These are phyloP conservation scores for Sorex fumeus DNA, from an alignment of 2,113 vertebrate genomes.

Conservation along the genomic window DNA sequence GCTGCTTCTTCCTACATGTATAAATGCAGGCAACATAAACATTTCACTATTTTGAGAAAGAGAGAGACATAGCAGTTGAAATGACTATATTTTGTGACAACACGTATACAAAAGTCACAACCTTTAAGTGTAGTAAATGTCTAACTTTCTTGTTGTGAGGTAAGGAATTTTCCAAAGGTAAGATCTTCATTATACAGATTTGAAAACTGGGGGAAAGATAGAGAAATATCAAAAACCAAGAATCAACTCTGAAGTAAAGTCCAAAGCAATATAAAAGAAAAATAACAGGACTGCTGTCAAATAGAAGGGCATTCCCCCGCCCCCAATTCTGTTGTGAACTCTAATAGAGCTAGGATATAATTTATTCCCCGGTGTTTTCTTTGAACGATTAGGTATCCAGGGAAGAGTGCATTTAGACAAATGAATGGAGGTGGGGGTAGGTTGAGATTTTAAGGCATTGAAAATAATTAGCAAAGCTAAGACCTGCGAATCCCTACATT, in stretches of 20 bases:
- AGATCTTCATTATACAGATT: neutral
- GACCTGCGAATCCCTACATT: neutral
- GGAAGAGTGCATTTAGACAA: neutral
- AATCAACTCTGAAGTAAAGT: constrained; percentile 3
- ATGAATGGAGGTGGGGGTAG: neutral
- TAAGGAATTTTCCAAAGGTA: constrained; percentile 17
- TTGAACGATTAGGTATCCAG: neutral
- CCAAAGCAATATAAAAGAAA: constrained; percentile 26
- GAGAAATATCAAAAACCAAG: neutral
- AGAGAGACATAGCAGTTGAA: neutral
- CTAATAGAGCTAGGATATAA: neutral
- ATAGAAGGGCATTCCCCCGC: neutral
- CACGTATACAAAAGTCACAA: neutral
- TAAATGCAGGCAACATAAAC: constrained; percentile 20
- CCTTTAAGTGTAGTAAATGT: neutral
- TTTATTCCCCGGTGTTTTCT: neutral
- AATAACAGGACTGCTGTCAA: neutral
- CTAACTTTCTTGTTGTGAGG: constrained; percentile 11
- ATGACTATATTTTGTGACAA: neutral
- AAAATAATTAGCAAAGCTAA: constrained; percentile 46
- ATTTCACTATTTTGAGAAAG: neutral
- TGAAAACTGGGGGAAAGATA: constrained; percentile 9
- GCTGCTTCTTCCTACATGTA: constrained; percentile 15
- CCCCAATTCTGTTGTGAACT: constrained; percentile 7
- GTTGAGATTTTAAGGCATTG: constrained; percentile 45